phyloP scores from a whole-genome alignment of 2,113 vertebrate species.

The Ceyx cyanopectus region DNA sequence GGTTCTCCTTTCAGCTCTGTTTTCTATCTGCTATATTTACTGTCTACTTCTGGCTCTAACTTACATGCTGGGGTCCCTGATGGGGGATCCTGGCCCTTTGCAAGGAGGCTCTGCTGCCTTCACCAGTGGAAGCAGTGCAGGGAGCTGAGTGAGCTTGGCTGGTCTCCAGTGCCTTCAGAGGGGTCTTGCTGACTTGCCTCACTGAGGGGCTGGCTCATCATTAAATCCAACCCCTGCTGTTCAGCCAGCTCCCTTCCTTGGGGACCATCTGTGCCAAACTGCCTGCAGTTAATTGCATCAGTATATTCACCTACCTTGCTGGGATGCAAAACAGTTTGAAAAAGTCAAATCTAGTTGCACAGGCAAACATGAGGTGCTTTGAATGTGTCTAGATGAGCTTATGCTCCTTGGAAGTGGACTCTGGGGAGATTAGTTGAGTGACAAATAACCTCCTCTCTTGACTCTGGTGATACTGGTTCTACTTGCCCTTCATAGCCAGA shows the following conservation, averaged over 20 bases:
- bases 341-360: background rate
- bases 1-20: no score
- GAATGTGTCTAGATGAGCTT: background rate
- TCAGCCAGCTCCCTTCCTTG: background rate
- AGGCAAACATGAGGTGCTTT: background rate
- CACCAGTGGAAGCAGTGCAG: background rate
- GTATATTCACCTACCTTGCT: constrained; percentile 14
- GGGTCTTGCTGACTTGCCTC: background rate
- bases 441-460: background rate
- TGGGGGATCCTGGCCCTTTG: background rate
- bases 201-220: constrained; percentile 28
- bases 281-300: constrained; percentile 26
- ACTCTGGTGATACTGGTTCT: background rate
- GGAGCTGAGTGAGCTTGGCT: background rate
- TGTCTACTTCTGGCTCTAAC: no score
- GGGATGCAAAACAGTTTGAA: background rate
- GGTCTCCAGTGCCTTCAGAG: background rate
- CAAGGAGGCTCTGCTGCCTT: background rate
- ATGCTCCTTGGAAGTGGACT: background rate
- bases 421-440: constrained; percentile 1
- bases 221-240: constrained; percentile 44
- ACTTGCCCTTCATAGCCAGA: background rate
- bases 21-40: no score
- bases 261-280: constrained; percentile 60
- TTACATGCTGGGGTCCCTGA: background rate